Evolutionary conservation across 2,113 vertebrate species (phyloP).

Genomic region (Marmota monax): DNA sequence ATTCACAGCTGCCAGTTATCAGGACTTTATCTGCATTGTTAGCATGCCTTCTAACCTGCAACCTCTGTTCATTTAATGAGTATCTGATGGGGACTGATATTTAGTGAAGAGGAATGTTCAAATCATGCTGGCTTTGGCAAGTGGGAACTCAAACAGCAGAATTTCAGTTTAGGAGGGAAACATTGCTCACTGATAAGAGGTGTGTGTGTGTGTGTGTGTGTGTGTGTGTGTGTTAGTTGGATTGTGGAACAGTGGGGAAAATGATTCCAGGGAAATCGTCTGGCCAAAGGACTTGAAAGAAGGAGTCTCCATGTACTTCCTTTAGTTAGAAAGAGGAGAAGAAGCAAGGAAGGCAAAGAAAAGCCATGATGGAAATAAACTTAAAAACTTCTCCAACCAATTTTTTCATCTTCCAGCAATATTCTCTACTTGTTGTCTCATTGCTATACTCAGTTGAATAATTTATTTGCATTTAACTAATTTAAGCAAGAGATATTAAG

Average conservation of each 20-base stretch:
- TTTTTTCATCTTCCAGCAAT: constrained; percentile 6
- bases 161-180: constrained; percentile 13
- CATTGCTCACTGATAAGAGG: background rate
- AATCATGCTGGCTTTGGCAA: constrained; percentile 39
- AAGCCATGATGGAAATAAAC: background rate
- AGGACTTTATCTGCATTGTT: constrained; percentile 63
- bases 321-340: constrained; percentile 23
- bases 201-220: background rate
- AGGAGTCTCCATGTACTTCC: background rate
- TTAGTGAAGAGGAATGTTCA: constrained; percentile 64
- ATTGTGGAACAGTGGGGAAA: constrained; percentile 23
- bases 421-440: background rate
- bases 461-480: constrained; percentile 21
- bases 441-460: background rate
- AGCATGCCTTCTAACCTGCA: constrained; percentile 68
- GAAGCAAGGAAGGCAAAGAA: background rate
- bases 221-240: background rate
- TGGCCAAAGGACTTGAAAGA: background rate
- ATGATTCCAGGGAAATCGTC: constrained; percentile 26
- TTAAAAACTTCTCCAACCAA: background rate
- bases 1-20: constrained; percentile 59
- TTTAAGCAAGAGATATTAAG: background rate
- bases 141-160: background rate
- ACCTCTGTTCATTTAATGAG: constrained; percentile 62
- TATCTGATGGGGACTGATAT: constrained; percentile 71